Base-by-base conservation (phyloP, 2,888 invertebrate genomes). In the Euzetes globulus region DNA sequence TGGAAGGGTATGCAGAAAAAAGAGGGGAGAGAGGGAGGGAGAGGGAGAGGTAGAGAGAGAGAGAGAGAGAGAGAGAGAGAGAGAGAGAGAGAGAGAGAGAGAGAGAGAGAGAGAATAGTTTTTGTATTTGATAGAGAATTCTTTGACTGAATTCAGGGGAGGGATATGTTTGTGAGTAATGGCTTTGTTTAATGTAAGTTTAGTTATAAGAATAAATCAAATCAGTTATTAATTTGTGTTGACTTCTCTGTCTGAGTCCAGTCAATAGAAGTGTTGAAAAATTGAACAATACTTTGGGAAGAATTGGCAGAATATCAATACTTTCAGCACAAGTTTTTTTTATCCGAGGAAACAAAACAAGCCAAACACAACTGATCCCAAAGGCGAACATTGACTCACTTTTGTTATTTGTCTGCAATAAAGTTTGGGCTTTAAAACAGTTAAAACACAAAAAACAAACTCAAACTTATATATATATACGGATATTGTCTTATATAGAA, bases 221-320 rank as follows among this genome's bases (percentile, higher is more conserved):
- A 27, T 9, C 60, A 13, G 13, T 22, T 60, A 60, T 60, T 60
- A 60, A 60, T 60, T 60, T 60, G 22, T 60, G 60, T 60, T 60
- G 27, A 60, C n/a, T 50, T 50, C 33, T 33, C 33, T 33, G 33
- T 33, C 33, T 6, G 33, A 33, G 33, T 33, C 33, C 33, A 33
- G 33, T 33, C 33, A 33, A 33, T 33, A 33, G 25, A 25, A 55
- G 55, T 22, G 55, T 25, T 55, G 55, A 52, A 55, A 55, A 55
- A 55, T 25, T 55, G 55, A 55, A 55, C 55, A 55, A 55, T 55
- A 55, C 25, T 6, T 55, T 25, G n/a, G n/a, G 22, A 22, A 55
- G 55, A 55, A 25, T 55, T 55, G 55, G 55, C 55, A 55, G 6
- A 55, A 55, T 55, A 55, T 55, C 55, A 55, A 55, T 55, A 55